Percentiles rank a stretch among this genome's conserved stretches.
Conservation (phyloP, 2,888 invertebrate species). For the Chesias legatella region DNA sequence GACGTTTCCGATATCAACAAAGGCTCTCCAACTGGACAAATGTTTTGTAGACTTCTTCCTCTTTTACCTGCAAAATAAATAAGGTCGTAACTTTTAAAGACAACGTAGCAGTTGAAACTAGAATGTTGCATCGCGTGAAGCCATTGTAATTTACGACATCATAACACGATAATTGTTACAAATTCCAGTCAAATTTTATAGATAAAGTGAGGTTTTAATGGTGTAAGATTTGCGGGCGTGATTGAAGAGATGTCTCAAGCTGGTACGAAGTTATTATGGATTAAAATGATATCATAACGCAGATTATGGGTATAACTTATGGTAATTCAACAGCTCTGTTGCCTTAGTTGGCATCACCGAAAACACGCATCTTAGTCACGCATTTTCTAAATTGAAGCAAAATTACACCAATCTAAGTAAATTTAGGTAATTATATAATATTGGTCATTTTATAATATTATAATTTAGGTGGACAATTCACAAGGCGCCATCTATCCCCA, state of each 20-base stretch:
- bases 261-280: constrained; percentile 19
- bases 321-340: too few species aligned
- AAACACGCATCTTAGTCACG: too few species aligned
- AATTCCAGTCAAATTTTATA: constrained; percentile 22
- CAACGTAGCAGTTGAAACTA: not conserved
- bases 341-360: too few species aligned
- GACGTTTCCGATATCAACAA: constrained; percentile 86
- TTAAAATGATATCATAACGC: constrained; percentile 1
- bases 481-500: too few species aligned
- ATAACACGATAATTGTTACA: constrained; percentile 19
- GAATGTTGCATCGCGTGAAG: constrained; percentile 6
- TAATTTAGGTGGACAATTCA: too few species aligned
- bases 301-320: too few species aligned
- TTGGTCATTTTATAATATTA: too few species aligned
- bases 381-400: too few species aligned
- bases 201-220: constrained; percentile 19
- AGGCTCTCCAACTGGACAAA: constrained; percentile 89
- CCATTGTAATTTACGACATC: constrained; percentile 16
- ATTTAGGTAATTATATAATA: constrained; percentile 5
- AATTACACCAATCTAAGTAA: not conserved
- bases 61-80: constrained; percentile 80
- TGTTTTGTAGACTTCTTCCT: constrained; percentile 87
- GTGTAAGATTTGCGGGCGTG: constrained; percentile 28
- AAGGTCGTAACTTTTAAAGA: not conserved
- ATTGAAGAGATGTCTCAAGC: constrained; percentile 23